phyloP scores from a whole-genome alignment of 2,797 vertebrate species.

The Gouania willdenowi region DNA sequence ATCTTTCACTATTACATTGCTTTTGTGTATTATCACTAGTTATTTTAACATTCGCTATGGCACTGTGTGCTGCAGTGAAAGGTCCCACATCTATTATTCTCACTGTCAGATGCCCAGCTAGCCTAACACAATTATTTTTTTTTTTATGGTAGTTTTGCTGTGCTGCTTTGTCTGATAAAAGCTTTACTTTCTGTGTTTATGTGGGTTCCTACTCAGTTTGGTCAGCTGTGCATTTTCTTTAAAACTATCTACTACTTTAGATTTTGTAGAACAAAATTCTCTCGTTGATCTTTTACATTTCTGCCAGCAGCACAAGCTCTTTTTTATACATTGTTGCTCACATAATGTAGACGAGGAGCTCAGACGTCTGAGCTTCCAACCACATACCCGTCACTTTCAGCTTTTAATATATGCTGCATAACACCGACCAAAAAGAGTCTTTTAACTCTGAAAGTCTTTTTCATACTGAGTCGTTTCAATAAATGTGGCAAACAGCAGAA shows the following conservation, averaged over 20 bases:
- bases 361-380: neutral
- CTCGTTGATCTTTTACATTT: constrained; percentile 7
- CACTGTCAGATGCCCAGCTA: constrained; percentile 17
- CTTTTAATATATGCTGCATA: neutral
- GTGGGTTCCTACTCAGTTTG: constrained; percentile 44
- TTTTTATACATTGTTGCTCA: neutral
- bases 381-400: neutral
- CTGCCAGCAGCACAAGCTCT: constrained; percentile 20
- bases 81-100: constrained; percentile 16
- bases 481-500: too few relatives aligned
- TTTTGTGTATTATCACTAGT: constrained; percentile 37
- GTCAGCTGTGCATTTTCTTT: constrained; percentile 27
- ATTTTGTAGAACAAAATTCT: constrained; percentile 17
- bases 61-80: constrained; percentile 24
- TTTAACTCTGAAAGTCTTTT: too few relatives aligned
- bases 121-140: constrained; percentile 3
- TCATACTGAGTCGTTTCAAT: too few relatives aligned
- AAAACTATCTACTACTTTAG: constrained; percentile 6
- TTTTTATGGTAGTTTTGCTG: constrained; percentile 19
- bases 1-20: constrained; percentile 40
- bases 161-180: constrained; percentile 37
- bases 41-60: constrained; percentile 41
- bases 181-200: constrained; percentile 27
- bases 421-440: too few relatives aligned
- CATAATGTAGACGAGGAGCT: neutral